phyloP scores from a whole-genome alignment of 1,140 invertebrate genomes.

The Cherax destructor region DNA sequence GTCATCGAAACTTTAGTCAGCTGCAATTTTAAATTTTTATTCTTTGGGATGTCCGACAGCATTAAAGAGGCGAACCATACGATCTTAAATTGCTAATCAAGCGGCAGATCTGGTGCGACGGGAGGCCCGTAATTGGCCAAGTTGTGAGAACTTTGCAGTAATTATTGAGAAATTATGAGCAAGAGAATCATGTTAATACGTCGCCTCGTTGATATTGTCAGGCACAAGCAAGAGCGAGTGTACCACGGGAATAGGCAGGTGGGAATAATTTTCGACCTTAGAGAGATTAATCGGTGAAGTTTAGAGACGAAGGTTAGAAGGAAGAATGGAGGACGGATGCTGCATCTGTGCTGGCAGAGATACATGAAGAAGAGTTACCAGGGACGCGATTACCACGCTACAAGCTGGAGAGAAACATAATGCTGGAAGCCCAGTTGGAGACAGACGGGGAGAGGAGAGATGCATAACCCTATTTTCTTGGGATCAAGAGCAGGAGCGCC shows the following conservation, averaged over 20 bases:
- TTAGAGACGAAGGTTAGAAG: background rate
- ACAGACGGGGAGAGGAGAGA: background rate
- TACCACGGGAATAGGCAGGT: too few relatives aligned
- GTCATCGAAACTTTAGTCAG: too few relatives aligned
- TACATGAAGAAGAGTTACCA: background rate
- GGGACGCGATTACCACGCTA: background rate
- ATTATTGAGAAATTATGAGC: constrained; percentile 1
- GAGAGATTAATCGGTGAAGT: background rate
- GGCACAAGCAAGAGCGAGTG: too few relatives aligned
- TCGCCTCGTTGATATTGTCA: background rate
- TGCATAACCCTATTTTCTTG: background rate
- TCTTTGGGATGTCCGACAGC: background rate
- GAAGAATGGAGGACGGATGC: too few relatives aligned
- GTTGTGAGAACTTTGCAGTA: background rate
- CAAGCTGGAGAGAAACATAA: background rate
- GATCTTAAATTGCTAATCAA: background rate
- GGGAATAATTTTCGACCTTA: background rate
- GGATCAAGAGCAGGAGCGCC: background rate
- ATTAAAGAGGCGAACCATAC: background rate
- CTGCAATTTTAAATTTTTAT: background rate
- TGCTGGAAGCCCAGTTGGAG: background rate
- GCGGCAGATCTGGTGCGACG: background rate
- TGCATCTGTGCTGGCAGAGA: background rate
- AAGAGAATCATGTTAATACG: background rate
- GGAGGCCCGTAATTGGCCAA: background rate